Base-by-base conservation (phyloP, 2,797 vertebrate genomes). In the Smutsia temminckii region DNA sequence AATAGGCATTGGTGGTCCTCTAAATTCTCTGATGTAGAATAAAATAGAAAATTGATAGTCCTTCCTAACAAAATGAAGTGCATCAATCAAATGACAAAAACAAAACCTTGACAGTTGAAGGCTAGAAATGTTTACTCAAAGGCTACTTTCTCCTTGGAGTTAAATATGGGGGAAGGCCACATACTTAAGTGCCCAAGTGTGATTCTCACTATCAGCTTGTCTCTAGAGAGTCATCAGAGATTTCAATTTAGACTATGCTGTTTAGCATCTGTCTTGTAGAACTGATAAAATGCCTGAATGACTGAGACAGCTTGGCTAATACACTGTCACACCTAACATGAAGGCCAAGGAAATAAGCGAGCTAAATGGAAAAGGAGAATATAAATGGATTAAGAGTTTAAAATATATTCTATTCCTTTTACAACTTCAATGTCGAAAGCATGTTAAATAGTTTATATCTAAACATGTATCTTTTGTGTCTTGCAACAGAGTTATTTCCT, bases 251-350 rank as follows among this genome's bases (percentile, higher is more conserved):
- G 96, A 95, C 71, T 21, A 46, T 55, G 85, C 93, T 97, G 83
- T 95, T 98, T 97, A 97, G 91, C 93, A 96, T 97, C 96, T 96
- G 96, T 96, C 97, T 93, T 42, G 61, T 32, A 91, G 91, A 96
- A 91, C 92, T 97, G 95, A 98, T 97, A 97, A 98, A 96, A 97
- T 46, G 87, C 97, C 85, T 90, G 89, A 97, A 85, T 72, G 91
- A 57, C 89, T 49, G 91, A 81, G 97, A 96, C 95, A 97, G 94
- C 92, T 93, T 75, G 81, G 93, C 85, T 96, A 97, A 97, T 96
- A 68, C 94, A 92, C 69, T 93, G 96, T 97, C 96, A 98, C 88
- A 96, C 83, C 37, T 68, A 87, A 91, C 92, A 77, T 81, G 23
- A 71, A 85, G 80, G 94, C 92, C 86, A 96, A 77, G 94, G 96